Conservation (phyloP, 2,113 vertebrate genomes). For the Uria aalge region DNA sequence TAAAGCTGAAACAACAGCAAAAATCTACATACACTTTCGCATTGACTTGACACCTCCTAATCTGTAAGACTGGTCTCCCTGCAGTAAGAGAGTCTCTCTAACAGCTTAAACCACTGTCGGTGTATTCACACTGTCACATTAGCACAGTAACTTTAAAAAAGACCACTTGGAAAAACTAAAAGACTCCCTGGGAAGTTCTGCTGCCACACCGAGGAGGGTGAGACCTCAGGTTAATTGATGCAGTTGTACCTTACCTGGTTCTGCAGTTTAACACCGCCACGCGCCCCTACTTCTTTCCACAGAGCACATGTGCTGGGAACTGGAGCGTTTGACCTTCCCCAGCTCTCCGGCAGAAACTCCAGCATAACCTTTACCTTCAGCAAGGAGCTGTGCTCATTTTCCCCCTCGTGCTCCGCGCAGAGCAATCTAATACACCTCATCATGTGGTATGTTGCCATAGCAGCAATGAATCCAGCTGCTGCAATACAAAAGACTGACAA, state of each 20-base stretch:
- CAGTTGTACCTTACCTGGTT: conserved; percentile 70
- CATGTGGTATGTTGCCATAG: conserved; percentile 97
- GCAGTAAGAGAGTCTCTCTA: neutral
- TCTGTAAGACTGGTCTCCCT: neutral
- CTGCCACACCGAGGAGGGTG: neutral
- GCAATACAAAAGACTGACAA: conserved; percentile 84
- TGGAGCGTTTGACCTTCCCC: conserved; percentile 61
- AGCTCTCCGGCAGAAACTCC: conserved; percentile 70
- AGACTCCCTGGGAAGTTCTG: conserved; percentile 31
- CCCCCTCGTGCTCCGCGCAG: conserved; percentile 77
- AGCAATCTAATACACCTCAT: conserved; percentile 97
- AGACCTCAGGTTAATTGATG: neutral
- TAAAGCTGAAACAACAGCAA: neutral
- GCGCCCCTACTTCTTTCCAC: conserved; percentile 32
- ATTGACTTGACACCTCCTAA: neutral
- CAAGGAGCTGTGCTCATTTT: conserved; percentile 77
- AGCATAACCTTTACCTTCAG: conserved; percentile 81
- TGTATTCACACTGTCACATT: neutral
- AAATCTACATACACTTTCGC: neutral
- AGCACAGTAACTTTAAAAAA: neutral
- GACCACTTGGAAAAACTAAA: neutral
- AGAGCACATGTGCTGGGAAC: conserved; percentile 38
- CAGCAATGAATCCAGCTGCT: conserved; percentile 88
- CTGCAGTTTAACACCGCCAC: conserved; percentile 51
- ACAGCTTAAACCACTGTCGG: neutral